A percentile compares a stretch with the other conserved stretches of the same genome.
Conservation (phyloP, 2,113 vertebrate genomes). For the Oriolus oriolus region DNA sequence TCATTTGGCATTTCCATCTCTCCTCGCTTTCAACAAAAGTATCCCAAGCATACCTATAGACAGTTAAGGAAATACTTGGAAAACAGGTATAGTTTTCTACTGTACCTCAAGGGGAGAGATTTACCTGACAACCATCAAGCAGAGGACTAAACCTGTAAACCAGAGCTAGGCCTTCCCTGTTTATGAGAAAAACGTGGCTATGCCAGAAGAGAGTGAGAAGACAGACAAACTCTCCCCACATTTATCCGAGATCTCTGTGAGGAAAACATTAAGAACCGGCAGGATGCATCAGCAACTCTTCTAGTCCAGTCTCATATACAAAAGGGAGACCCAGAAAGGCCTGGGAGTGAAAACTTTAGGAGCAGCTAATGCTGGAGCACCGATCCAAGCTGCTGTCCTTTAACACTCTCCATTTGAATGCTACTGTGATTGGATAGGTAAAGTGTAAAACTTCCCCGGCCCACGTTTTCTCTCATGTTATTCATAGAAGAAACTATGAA, state of each 20-base stretch:
- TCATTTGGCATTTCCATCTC: constrained; percentile 6
- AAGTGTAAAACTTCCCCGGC: not conserved
- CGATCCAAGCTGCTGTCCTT: not conserved
- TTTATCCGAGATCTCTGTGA: not conserved
- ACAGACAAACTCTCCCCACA: not conserved
- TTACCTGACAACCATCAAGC: not conserved
- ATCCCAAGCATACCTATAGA: not conserved
- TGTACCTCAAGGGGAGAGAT: not conserved
- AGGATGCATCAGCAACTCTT: not conserved
- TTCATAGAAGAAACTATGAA: not conserved
- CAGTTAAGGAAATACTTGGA: not conserved
- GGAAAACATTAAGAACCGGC: not conserved
- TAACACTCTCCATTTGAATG: not conserved
- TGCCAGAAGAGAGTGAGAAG: not conserved
- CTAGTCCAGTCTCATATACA: not conserved
- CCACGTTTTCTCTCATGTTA: not conserved
- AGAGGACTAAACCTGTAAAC: not conserved
- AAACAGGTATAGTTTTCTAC: not conserved
- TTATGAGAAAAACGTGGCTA: not conserved
- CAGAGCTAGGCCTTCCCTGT: not conserved
- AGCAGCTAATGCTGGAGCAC: not conserved
- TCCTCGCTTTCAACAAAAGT: not conserved
- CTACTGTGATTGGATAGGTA: not conserved
- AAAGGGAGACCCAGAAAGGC: not conserved
- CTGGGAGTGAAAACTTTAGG: not conserved